Evolutionary conservation across 2,888 invertebrate genomes (phyloP), one percentile per base, ranked within the genome.

Genomic region (Oscheius onirici): DNA sequence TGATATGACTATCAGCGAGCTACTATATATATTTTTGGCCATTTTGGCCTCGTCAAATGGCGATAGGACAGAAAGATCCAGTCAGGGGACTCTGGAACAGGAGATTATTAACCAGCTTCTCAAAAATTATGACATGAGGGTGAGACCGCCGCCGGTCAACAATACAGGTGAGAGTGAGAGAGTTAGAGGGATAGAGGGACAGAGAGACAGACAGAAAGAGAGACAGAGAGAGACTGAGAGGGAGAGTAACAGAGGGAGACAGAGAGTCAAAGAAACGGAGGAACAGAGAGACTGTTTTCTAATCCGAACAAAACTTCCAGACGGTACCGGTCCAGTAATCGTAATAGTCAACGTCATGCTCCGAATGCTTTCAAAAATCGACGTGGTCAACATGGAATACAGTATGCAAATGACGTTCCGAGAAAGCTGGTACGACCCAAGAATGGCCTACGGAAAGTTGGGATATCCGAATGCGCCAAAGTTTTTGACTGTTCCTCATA

Each of bases 381-480:
- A 95, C 92, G 96, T 96, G 92, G 95, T 94, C 91, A 95, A 95
- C 91, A 96, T 96, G 95, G 96, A 97, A 92, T 97, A 96, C 91
- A 95, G 95, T 88, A 95, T 95, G 87, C 96, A 96, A 90, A 91
- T 97, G 88, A 96, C 96, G 83, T 95, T 97, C 91, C 92, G 96
- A 89, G 95, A 97, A 89, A 94, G 96, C 90, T 97, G 96, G 96
- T 90, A 93, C 88, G 96, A 97, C 89, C 94, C 95, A 89, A 91
- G 96, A 85, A 79, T 89, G 40, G 86, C 87, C 55, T 89, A 87
- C 78, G 85, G 87, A 44, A 69, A 79, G 34, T 46, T 78, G 61
- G 74, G 75, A 17, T 81, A 78, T 65, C 60, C 75, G 40, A 78
- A 79, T 61, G 71, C 75, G 11, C 86, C 86, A 0, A 76, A 79